These are phyloP conservation scores for Anastrepha obliqua DNA, from an alignment of 1,140 invertebrate genomes.

Conservation along the genomic window DNA sequence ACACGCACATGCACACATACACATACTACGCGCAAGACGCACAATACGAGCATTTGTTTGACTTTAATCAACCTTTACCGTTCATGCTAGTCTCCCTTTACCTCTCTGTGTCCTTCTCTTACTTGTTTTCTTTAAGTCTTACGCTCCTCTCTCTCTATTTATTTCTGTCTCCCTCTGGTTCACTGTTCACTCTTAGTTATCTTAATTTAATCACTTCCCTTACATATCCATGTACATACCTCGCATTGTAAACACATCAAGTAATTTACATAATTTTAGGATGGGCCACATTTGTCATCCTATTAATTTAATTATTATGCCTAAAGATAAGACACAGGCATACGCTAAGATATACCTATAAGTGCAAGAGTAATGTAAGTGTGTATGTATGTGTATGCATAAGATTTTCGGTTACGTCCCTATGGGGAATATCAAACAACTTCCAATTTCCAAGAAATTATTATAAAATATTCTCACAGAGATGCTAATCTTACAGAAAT, in stretches of 20 bases:
- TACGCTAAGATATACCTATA: background rate
- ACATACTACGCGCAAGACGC: background rate
- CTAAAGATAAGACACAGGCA: slow-evolving; percentile 24
- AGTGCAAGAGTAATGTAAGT: background rate
- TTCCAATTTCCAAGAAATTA: no score
- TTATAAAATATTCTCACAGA: no score
- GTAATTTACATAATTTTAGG: slow-evolving; percentile 47
- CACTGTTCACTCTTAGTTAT: background rate
- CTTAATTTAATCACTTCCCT: slow-evolving; percentile 17
- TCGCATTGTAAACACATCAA: slow-evolving; percentile 37
- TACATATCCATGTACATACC: background rate
- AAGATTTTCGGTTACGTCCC: background rate
- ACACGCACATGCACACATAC: background rate
- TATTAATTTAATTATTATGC: slow-evolving; percentile 51
- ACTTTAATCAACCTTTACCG: slow-evolving; percentile 4
- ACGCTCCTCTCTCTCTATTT: background rate
- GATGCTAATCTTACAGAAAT: no score
- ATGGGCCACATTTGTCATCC: slow-evolving; percentile 40
- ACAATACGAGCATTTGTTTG: background rate
- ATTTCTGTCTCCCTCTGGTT: no score
- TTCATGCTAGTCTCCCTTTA: background rate
- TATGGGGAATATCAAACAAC: background rate
- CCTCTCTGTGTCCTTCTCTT: background rate
- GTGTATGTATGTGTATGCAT: background rate
- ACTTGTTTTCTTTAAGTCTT: no score